Evolutionary conservation across 2,113 vertebrate species (phyloP), one percentile per base, ranked within the genome.

Genomic region (Pseudonaja textilis): DNA sequence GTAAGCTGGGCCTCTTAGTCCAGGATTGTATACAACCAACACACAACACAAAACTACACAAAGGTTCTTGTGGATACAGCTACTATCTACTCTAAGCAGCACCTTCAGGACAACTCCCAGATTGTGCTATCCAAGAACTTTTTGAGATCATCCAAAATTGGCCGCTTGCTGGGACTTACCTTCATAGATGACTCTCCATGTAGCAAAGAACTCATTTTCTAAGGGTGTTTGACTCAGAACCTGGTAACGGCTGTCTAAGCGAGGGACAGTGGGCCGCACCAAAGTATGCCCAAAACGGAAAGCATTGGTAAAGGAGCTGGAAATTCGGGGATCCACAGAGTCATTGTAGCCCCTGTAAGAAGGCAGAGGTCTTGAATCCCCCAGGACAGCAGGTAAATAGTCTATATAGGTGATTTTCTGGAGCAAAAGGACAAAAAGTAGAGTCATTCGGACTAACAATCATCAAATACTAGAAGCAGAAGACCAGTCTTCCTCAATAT

Each of bases 251-350:
- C 50, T 7, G 93, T 98, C 86, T 94, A 99, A 95, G 81, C 98
- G 97, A 92, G 95, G 94, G 88, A 98, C 95, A 18, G 96, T 59
- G 0, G 98, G 98, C 56, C 99, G 98, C 91, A 99, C 89, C 22
- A 98, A 95, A 89, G 98, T 96, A 54, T 99, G 99, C 42, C 97
- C 98, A 1, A 99, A 99, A 87, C 98, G 98, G 95, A 98, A 99
- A 22, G 98, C 98, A 2, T 98, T 97, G 8, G 98, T 98, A 96
- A 99, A 99, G 89, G 98, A 98, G 0, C 97, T 99, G 88, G 98
- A 0, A 42, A 99, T 98, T 5, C 96, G 97, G 1, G 99, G 97
- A 95, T 99, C 98, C n/a, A 98, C 96, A 0, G 96, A 96, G 0
- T 98, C 96, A 0, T 97, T 93, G 95, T 99, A 99, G 91, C 95